Evolutionary conservation across 2,113 vertebrate genomes (phyloP), one percentile per base, ranked within the genome.

Genomic region (Ameiurus melas): DNA sequence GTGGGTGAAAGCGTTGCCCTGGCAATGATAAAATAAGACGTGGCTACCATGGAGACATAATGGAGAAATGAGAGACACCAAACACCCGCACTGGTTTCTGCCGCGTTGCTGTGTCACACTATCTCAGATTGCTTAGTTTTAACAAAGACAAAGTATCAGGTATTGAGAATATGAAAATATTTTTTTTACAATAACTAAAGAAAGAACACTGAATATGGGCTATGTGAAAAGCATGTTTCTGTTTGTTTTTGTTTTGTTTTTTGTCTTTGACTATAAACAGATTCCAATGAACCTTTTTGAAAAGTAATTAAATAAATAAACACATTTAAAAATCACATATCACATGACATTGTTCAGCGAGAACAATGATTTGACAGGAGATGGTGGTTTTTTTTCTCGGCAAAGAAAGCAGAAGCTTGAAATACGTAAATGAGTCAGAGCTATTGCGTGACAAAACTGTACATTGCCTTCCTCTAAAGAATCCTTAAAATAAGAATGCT

Each of bases 1-100:
- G 90, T 90, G 87, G 87, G 87, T 89, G 90, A 87, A 86, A 81
- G 82, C 60, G 85, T 90, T 89, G 85, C 88, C 88, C 39, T 90
- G 85, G 88, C 85, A 87, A 90, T 88, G 14, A 87, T 80, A 90
- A 78, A 88, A 89, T 86, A 89, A 64, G 30, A 84, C 73, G 82
- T 87, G 86, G 89, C 86, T 87, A 77, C 89, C 84, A 90, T 90
- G 89, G 89, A 87, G 84, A 90, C 85, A 64, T 87, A 87, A 90
- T 80, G 60, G 85, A 88, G 84, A 87, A 77, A 86, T 39, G 68
- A 89, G 75, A 89, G 82, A 85, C 85, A 89, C 85, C n/a, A 53
- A 60, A 88, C 71, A 80, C 55, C 68, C 70, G 22, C 43, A 68
- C 36, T 27, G 64, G 60, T 77, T 81, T 25, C 86, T 80, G 86